These are phyloP conservation scores for Drosophila santomea DNA, from an alignment of 1,140 invertebrate genomes.

Conservation along the genomic window DNA sequence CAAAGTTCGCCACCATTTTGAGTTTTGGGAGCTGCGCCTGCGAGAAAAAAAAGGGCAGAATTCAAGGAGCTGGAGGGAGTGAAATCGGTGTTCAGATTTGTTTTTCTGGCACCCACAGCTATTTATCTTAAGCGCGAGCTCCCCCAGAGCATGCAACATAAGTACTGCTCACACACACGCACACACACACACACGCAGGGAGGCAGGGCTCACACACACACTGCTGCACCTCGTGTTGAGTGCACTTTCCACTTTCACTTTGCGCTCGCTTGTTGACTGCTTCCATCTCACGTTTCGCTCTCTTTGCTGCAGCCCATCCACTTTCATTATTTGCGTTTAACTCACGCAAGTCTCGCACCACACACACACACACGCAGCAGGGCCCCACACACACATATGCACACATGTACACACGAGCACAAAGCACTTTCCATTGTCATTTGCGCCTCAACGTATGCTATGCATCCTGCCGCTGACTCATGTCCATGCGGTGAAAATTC, in stretches of 20 bases:
- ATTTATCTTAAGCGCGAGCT: constrained; percentile 72
- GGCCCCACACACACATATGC: constrained; percentile 4
- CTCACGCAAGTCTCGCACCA: constrained; percentile 68
- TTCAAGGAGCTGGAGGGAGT: neutral
- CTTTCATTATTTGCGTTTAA: constrained; percentile 81
- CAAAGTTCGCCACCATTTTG: constrained; percentile 31
- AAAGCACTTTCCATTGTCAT: constrained; percentile 74
- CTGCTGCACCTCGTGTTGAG: constrained; percentile 51
- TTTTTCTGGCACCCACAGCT: constrained; percentile 61
- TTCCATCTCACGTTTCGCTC: constrained; percentile 21
- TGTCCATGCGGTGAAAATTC: constrained; percentile 76
- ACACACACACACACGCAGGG: neutral
- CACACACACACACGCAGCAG: constrained; percentile 13
- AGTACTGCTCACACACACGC: constrained; percentile 44
- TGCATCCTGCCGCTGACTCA: constrained; percentile 62
- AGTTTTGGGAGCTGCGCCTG: constrained; percentile 33
- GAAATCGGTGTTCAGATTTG: constrained; percentile 47
- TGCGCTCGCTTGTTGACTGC: constrained; percentile 76
- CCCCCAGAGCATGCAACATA: constrained; percentile 68
- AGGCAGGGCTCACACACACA: constrained; percentile 10
- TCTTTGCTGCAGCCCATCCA: constrained; percentile 23
- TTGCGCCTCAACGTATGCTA: constrained; percentile 61
- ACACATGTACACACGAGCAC: constrained; percentile 15
- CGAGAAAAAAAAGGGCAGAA: neutral
- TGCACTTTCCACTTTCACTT: constrained; percentile 82